Conservation (phyloP, 1,140 invertebrate genomes). For the Temnothorax nylanderi region DNA sequence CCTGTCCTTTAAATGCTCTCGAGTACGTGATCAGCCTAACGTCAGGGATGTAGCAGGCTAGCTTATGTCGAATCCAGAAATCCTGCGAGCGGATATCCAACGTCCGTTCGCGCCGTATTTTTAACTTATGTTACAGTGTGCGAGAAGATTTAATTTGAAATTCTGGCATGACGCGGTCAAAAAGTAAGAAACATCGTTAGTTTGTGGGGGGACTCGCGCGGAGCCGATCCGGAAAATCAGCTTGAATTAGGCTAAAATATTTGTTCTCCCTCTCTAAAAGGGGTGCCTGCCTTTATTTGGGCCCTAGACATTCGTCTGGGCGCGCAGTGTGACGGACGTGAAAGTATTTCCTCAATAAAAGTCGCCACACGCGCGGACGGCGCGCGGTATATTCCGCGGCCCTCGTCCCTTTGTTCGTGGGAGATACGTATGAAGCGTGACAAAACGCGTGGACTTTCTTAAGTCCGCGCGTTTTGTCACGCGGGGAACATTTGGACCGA, state of each 20-base stretch:
- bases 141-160: not conserved
- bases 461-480: conserved; percentile 69
- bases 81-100: not conserved
- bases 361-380: conserved; percentile 31
- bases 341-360: conserved; percentile 67
- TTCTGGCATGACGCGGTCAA: not conserved
- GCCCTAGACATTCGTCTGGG: conserved; percentile 10
- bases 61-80: not conserved
- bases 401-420: conserved; percentile 51
- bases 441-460: conserved; percentile 71
- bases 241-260: conserved; percentile 59
- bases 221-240: conserved; percentile 28
- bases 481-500: conserved; percentile 68
- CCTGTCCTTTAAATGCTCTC: conserved; percentile 24
- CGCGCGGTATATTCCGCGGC: conserved; percentile 32
- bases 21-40: conserved; percentile 20
- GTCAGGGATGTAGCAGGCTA: not conserved
- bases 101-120: not conserved
- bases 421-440: conserved; percentile 69
- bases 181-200: not conserved
- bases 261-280: not conserved
- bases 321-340: conserved; percentile 51
- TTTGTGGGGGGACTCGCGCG: not conserved
- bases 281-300: conserved; percentile 17
- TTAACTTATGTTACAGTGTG: not conserved